Conservation (phyloP, 1,140 invertebrate species). For the Coenobita brevimanus region DNA sequence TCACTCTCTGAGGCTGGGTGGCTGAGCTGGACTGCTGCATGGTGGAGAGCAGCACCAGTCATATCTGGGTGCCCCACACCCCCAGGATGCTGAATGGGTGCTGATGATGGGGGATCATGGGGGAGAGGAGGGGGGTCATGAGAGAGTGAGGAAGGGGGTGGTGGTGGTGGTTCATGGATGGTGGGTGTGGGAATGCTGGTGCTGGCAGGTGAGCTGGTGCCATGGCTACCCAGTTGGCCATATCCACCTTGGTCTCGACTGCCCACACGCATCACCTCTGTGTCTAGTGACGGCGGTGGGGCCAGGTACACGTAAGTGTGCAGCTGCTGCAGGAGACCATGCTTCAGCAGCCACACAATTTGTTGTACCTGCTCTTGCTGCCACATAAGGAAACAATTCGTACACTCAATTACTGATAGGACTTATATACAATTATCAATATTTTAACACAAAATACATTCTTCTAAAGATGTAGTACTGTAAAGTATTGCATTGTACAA, state of each 20-base stretch:
- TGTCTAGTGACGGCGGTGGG: constrained; percentile 45
- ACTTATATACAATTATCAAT: no score
- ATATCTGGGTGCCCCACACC: constrained; percentile 20
- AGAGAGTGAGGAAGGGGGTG: not conserved
- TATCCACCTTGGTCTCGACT: constrained; percentile 41
- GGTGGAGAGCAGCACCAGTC: constrained; percentile 45
- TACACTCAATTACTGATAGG: no score
- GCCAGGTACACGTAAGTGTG: constrained; percentile 96
- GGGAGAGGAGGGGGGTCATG: constrained; percentile 24
- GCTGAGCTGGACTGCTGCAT: constrained; percentile 47
- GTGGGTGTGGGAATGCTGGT: constrained; percentile 59
- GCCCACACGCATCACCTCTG: constrained; percentile 1
- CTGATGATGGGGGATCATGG: constrained; percentile 5
- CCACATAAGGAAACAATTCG: no score
- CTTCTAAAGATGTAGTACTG: no score
- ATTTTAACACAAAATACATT: no score
- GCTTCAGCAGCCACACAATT: constrained; percentile 91
- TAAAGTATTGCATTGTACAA: no score
- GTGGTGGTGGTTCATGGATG: constrained; percentile 49
- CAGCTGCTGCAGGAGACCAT: constrained; percentile 90
- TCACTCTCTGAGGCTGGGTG: constrained; percentile 61
- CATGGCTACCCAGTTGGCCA: constrained; percentile 41
- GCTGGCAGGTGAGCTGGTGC: constrained; percentile 59
- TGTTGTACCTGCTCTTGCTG: constrained; percentile 75
- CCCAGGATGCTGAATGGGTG: not conserved